Percentiles rank a stretch among this genome's conserved stretches.
Evolutionary conservation across 2,113 vertebrate genomes (phyloP).

Genomic region (rabbit (Oryctolagus cuniculus)): DNA sequence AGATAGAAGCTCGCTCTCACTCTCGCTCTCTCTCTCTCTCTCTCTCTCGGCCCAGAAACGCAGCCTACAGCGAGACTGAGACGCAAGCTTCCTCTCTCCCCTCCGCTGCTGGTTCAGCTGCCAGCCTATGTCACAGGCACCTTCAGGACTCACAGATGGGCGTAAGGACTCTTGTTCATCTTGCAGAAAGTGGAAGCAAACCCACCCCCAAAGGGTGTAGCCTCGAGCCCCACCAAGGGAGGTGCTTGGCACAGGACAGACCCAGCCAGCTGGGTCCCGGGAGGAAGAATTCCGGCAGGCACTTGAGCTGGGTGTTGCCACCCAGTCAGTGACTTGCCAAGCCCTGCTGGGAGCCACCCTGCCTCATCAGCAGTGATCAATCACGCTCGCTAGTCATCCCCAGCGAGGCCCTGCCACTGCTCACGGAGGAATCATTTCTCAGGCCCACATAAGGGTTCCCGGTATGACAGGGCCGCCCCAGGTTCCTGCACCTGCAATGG

Average conservation of each 20-base stretch:
- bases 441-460: conserved; percentile 31
- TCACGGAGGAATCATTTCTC: conserved; percentile 39
- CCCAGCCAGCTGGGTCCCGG: neutral
- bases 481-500: neutral
- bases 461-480: neutral
- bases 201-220: neutral
- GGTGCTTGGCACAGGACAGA: neutral
- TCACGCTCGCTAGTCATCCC: conserved; percentile 69
- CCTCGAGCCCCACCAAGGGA: neutral
- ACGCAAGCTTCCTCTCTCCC: neutral
- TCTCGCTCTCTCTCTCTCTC: too few species aligned
- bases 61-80: neutral
- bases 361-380: conserved; percentile 70
- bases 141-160: neutral
- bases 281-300: conserved; percentile 60
- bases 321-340: conserved; percentile 64
- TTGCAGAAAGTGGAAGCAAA: conserved; percentile 38
- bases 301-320: conserved; percentile 68
- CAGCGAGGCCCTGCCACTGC: conserved; percentile 53
- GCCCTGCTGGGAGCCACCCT: conserved; percentile 66
- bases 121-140: neutral
- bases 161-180: neutral
- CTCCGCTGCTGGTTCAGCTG: neutral
- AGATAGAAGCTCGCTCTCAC: too few species aligned
- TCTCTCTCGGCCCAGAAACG: neutral